Evolutionary conservation across 1,140 invertebrate genomes (phyloP), one percentile per base, ranked within the genome.

Genomic region (Nilaparvata lugens): DNA sequence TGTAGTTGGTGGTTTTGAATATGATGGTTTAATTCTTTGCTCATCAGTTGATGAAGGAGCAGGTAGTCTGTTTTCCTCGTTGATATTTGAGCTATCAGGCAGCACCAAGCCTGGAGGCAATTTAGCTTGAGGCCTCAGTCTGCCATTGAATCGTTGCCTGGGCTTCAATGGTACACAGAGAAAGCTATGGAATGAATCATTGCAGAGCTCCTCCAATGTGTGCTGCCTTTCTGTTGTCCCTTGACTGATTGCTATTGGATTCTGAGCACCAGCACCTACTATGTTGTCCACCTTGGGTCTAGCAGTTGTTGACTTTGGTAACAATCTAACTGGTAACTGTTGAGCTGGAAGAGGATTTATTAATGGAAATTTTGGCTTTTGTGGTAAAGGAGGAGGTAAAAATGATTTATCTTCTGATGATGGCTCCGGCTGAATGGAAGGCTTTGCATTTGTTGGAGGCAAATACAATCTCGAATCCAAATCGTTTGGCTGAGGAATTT

Each of bases 101-200:
- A 23, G 21, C 5, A 48, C 11, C 45, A 48, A 48, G 9, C 45
- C 45, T 16, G 59, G 48, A 18, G 63, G 63, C 2, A 64, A 18
- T 40, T 52, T 58, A 16, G 63, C 63, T 19, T 51, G 52, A 25
- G 59, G 55, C 28, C 63, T 58, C 16, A 64, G 11, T 11, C 45
- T 58, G 16, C 63, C 63, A 51, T 64, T 59, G 19, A 64, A 57
- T 24, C 63, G 43, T 54, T 35, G 56, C 18, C 52, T 58, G 11
- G 24, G 42, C n/a, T 56, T 58, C 6, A 58, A 28, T n/a, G 63
- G 59, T 24, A 61, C 58, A 35, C 63, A 64, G n/a, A 64, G 21
- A 42, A 64, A 64, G 31, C 63, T 64, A 19, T 64, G 63, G 23
- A 64, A 64, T 13, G 63, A 43, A 45, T 64, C 59, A 25, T 60